Evolutionary conservation across 2,113 vertebrate species (phyloP), one percentile per base, ranked within the genome.

Genomic region (Gambusia affinis): DNA sequence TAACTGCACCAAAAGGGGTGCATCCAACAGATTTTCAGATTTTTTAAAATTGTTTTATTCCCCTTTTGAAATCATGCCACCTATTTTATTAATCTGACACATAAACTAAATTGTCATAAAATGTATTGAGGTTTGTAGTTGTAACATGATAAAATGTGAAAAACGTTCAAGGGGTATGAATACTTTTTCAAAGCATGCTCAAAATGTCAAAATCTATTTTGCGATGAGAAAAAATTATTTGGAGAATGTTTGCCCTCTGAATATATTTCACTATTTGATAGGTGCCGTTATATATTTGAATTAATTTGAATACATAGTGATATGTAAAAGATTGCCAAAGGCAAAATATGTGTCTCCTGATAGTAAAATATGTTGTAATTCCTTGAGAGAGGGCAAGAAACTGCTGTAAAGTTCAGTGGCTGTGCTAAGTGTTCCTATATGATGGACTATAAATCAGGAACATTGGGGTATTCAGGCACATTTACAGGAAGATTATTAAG

Each of bases 281-380:
- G 37, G 3, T 63, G 17, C 2, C 28, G 8, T 60, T 22, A 3
- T 2, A 27, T 70, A 4, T 7, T n/a, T 24, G 27, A 75, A 19
- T 64, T 44, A 69, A 72, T 31, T 39, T n/a, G 28, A 60, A 57
- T 60, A 12, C n/a, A 74, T 17, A 8, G 22, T 63, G 3, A 28
- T 66, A 29, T 5, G 67, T 60, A 14, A 79, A 78, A 78, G 60
- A 79, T 8, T 51, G 28, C 35, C 61, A 62, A 62, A 44, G 57
- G 24, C 2, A 47, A 14, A 15, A 12, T 67, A 35, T 63, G 11
- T 42, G 30, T 17, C 17, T 80, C 4, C 1, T 42, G 28, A 65
- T 64, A 8, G 35, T 4, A 47, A 24, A 67, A 29, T 15, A 73
- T 51, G 72, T 7, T 35, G 1, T 22, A 33, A 27, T 67, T 1